A percentile compares a stretch with the other conserved stretches of the same genome.
Evolutionary conservation across 2,888 invertebrate genomes (phyloP).

Genomic region (Nudaria mundana): DNA sequence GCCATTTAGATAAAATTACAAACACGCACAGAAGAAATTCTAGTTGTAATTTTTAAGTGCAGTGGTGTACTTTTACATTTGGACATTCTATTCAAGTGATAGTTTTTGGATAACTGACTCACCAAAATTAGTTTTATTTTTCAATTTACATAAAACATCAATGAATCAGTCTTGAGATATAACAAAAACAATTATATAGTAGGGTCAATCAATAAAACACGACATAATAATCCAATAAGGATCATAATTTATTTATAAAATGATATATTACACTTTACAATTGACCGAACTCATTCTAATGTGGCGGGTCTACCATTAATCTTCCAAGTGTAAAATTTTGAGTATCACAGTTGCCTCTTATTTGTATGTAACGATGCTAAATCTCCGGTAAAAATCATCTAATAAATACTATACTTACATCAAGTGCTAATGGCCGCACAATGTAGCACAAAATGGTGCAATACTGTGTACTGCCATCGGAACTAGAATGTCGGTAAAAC

Average conservation of each 20-base stretch:
- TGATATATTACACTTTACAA: constrained; percentile 78
- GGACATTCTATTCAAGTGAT: no score
- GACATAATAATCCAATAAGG: constrained; percentile 72
- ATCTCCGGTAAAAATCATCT: constrained; percentile 27
- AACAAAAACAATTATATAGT: no score
- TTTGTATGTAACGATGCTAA: constrained; percentile 27
- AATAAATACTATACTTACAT: constrained; percentile 29
- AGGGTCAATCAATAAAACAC: constrained; percentile 49
- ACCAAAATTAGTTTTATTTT: no score
- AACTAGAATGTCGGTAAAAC: constrained; percentile 15
- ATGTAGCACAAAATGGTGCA: constrained; percentile 26
- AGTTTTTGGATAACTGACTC: no score
- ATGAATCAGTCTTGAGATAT: no score
- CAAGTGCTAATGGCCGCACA: constrained; percentile 6
- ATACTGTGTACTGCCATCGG: constrained; percentile 12
- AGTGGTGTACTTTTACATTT: no score
- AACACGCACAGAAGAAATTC: no score
- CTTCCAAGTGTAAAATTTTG: constrained; percentile 31
- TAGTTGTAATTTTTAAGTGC: no score
- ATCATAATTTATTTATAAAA: constrained; percentile 77
- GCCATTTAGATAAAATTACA: no score
- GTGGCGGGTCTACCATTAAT: constrained; percentile 44
- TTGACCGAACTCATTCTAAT: constrained; percentile 65
- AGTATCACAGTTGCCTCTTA: constrained; percentile 35
- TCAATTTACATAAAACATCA: no score